These are phyloP conservation scores for Hylaeus volcanicus DNA, from an alignment of 1,140 invertebrate genomes.

Conservation along the genomic window DNA sequence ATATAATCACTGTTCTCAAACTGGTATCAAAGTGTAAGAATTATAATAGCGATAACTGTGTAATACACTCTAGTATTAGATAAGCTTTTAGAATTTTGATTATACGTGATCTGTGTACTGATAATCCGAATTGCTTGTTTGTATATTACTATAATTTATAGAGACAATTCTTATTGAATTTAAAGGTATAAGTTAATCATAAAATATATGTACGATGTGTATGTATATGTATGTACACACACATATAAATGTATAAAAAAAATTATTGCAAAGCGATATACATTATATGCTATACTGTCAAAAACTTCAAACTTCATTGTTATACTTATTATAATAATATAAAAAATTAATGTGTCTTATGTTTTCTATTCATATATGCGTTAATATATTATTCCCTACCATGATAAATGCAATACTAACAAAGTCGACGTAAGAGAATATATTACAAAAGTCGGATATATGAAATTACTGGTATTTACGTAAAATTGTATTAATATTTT, in stretches of 20 bases:
- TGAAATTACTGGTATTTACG: not conserved
- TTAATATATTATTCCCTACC: conserved; percentile 22
- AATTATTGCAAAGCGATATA: conserved; percentile 50
- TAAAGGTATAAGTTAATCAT: conserved; percentile 59
- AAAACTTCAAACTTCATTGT: conserved; percentile 57
- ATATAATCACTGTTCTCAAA: conserved; percentile 54
- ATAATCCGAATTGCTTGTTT: conserved; percentile 71
- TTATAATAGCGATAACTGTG: conserved; percentile 61
- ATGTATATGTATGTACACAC: conserved; percentile 50
- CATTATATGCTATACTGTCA: conserved; percentile 62
- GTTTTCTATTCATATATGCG: conserved; percentile 37
- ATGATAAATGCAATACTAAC: conserved; percentile 9
- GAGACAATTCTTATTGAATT: conserved; percentile 51
- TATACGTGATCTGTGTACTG: conserved; percentile 69
- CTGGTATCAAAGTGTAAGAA: conserved; percentile 52
- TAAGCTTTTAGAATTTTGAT: conserved; percentile 69
- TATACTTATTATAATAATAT: conserved; percentile 61
- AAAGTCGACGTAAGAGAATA: not conserved
- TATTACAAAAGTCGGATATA: not conserved
- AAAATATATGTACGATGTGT: conserved; percentile 63
- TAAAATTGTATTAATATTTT: not conserved
- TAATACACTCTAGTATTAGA: conserved; percentile 63
- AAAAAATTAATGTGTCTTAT: conserved; percentile 32
- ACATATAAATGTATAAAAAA: conserved; percentile 60
- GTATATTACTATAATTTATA: conserved; percentile 73